These are phyloP conservation scores for Rhopalosiphum padi DNA, from an alignment of 1,140 invertebrate species.

Conservation along the genomic window DNA sequence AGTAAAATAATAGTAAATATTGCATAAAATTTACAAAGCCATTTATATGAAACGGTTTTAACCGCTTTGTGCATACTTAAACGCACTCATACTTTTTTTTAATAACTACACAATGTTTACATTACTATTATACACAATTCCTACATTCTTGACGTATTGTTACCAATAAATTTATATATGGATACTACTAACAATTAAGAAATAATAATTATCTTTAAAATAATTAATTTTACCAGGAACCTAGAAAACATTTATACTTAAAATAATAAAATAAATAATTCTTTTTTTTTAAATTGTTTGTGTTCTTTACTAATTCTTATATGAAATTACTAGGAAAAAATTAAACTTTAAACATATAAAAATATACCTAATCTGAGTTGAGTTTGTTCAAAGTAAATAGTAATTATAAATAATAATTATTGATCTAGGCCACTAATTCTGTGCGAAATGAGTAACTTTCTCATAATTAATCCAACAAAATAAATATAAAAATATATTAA, in stretches of 20 bases:
- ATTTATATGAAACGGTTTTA: conserved; percentile 4
- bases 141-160: conserved; percentile 7
- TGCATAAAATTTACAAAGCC: conserved; percentile 54
- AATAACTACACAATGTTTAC: conserved; percentile 30
- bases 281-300: background rate
- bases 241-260: conserved; percentile 25
- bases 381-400: conserved; percentile 39
- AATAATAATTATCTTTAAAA: conserved; percentile 31
- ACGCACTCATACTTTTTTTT: background rate
- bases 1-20: conserved; percentile 51
- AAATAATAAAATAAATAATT: conserved; percentile 29
- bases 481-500: conserved; percentile 29
- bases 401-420: conserved; percentile 49
- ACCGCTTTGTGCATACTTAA: background rate
- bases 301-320: conserved; percentile 11
- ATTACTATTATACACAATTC: background rate
- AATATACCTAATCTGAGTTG: conserved; percentile 41
- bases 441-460: conserved; percentile 28
- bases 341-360: conserved; percentile 36
- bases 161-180: conserved; percentile 10
- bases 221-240: conserved; percentile 39
- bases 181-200: conserved; percentile 24
- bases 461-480: conserved; percentile 36
- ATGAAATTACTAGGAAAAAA: conserved; percentile 34
- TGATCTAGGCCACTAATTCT: conserved; percentile 37